A percentile compares a stretch with the other conserved stretches of the same genome.
These are phyloP conservation scores for Armadillidium nasatum DNA, from an alignment of 1,140 invertebrate species.

Conservation along the genomic window DNA sequence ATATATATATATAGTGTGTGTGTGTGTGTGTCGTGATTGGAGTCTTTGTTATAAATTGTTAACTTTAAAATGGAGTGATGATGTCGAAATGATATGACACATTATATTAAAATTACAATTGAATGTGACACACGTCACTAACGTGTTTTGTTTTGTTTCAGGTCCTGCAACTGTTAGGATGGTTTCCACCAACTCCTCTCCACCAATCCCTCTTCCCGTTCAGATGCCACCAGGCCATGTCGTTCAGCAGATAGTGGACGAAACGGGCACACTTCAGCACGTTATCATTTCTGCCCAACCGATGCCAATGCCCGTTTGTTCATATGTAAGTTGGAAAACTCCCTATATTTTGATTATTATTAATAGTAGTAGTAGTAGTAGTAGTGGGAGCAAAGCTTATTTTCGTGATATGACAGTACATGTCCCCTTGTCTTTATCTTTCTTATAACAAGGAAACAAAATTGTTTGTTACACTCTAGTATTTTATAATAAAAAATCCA, in stretches of 20 bases:
- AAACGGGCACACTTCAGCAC: conserved; percentile 75
- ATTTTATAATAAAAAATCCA: no score
- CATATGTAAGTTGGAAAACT: conserved; percentile 43
- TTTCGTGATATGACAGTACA: no score
- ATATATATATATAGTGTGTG: no score
- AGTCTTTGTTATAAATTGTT: background rate
- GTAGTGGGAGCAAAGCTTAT: no score
- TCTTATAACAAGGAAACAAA: no score
- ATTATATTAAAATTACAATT: background rate
- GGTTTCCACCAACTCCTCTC: conserved; percentile 71
- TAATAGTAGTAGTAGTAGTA: no score
- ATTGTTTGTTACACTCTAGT: no score
- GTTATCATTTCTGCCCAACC: conserved; percentile 72
- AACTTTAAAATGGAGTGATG: background rate
- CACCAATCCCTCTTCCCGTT: conserved; percentile 75
- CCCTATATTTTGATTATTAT: no score
- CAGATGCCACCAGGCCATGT: conserved; percentile 82
- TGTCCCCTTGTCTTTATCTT: no score
- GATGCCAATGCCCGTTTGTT: conserved; percentile 53
- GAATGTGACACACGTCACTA: background rate
- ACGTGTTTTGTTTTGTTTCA: conserved; percentile 46
- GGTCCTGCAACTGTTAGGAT: conserved; percentile 74
- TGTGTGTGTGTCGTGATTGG: no score
- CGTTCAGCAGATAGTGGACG: conserved; percentile 83
- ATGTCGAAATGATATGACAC: background rate